Conservation (phyloP, 2,888 invertebrate genomes). For the Drosophila anomelani region DNA sequence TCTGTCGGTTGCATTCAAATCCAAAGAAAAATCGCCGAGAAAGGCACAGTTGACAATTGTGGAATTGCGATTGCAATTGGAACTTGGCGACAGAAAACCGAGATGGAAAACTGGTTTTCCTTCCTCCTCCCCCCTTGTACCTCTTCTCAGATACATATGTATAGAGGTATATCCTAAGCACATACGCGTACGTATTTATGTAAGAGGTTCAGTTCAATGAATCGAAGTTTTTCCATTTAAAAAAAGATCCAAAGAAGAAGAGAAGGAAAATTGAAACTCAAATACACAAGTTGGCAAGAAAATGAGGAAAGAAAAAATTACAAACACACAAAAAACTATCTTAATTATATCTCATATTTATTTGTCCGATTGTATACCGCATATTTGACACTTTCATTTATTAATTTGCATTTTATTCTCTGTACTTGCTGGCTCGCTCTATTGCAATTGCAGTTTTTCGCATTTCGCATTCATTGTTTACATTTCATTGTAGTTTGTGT, state of each 20-base stretch:
- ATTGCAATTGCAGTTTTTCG: constrained; percentile 6
- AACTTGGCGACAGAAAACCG: constrained; percentile 37
- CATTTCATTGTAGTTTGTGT: constrained; percentile 21
- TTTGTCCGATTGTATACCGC: constrained; percentile 5
- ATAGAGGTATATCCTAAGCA: neutral
- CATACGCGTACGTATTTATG: neutral
- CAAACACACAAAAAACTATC: neutral
- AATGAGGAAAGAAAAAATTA: neutral
- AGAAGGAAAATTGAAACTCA: constrained; percentile 6
- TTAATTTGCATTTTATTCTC: constrained; percentile 9
- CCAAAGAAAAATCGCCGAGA: constrained; percentile 44
- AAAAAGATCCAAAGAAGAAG: constrained; percentile 1
- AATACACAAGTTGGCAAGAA: neutral
- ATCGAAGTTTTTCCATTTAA: constrained; percentile 30
- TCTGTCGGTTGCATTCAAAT: constrained; percentile 46
- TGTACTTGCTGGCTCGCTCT: neutral
- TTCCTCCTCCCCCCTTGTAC: neutral
- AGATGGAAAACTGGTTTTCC: constrained; percentile 38
- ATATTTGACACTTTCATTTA: constrained; percentile 13
- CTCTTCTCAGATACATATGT: neutral
- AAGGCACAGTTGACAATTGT: constrained; percentile 47
- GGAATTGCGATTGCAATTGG: constrained; percentile 40
- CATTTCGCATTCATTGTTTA: constrained; percentile 12
- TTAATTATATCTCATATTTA: neutral
- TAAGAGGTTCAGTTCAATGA: constrained; percentile 32